Base-by-base conservation (phyloP, 2,797 vertebrate genomes). In the Hoplostethus mediterraneus region DNA sequence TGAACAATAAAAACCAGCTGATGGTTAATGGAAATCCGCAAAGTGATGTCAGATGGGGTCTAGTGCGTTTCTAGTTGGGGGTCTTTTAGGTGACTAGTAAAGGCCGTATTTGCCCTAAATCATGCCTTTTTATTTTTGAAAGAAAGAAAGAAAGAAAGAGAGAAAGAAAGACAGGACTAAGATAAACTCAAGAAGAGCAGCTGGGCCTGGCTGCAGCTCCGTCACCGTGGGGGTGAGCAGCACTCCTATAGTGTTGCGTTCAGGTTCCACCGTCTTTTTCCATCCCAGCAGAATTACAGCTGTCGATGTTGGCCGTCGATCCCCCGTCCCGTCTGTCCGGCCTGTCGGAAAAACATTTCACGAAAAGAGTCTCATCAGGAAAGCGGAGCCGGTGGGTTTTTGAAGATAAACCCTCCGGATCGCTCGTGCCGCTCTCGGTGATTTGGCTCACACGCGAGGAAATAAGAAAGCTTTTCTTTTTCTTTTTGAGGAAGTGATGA, bases 271-370 rank as follows among this genome's bases (percentile, higher is more conserved):
- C 28, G 64, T 65, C 36, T 68, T 62, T 55, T 64, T 56, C 67
- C 49, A 12, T 58, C 52, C 7, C 1, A 62, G 60, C 6, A 48
- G 63, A 69, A 36, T 33, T 74, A 59, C 81, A 84, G 80, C 67
- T 80, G 78, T 61, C n/a, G 9, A 62, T 44, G 53, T 67, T 80
- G 83, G 75, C 75, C 1, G 31, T 25, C 0, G 8, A 33, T 13
- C 13, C 48, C 48, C 21, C 21, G 53, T 69, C 75, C 64, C 10
- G 48, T 64, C 75, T 61, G 69, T 66, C 70, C 48, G 21, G 42
- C 51, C 60, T 10, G 11, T 61, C 33, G 72, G 68, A 21, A 21
- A 21, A 84, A 75, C 62, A 49, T 86, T 80, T 77, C 66, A 84
- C 69, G 6, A 67, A 86, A 86, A 64, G 57, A 62, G 73, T 55